These are phyloP conservation scores for Holacanthella duospinosa DNA, from an alignment of 2,888 invertebrate genomes.

Conservation along the genomic window DNA sequence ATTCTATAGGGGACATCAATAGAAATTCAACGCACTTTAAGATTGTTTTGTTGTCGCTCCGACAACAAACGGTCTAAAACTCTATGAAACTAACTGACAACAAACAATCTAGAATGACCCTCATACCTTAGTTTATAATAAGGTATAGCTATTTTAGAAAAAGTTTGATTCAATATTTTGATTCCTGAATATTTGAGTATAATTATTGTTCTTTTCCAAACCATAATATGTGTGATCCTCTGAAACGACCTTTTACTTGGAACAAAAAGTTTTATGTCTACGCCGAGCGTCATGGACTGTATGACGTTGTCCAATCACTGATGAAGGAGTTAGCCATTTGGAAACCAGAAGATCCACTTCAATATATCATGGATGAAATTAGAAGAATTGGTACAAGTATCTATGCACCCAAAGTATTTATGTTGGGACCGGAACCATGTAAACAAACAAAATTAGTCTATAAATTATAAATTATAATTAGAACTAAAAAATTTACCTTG, in stretches of 20 bases:
- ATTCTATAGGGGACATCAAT: too few relatives aligned
- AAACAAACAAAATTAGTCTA: neutral
- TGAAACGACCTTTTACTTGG: constrained; percentile 26
- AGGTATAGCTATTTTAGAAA: too few relatives aligned
- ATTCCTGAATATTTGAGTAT: too few relatives aligned
- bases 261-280: constrained; percentile 27
- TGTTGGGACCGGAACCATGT: constrained; percentile 18
- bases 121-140: too few relatives aligned
- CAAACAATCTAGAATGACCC: too few relatives aligned
- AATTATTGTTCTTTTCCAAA: too few relatives aligned
- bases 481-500: too few relatives aligned
- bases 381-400: constrained; percentile 23
- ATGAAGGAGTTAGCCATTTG: constrained; percentile 27
- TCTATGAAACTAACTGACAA: too few relatives aligned
- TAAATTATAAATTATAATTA: neutral
- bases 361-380: constrained; percentile 29
- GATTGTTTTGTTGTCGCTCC: too few relatives aligned
- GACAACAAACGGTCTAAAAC: too few relatives aligned
- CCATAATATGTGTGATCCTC: constrained; percentile 32
- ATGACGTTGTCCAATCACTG: constrained; percentile 20
- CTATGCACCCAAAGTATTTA: constrained; percentile 22
- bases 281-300: constrained; percentile 31
- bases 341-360: constrained; percentile 30
- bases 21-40: too few relatives aligned
- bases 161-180: too few relatives aligned